Evolutionary conservation across 2,113 vertebrate species (phyloP).

Genomic region (Cathartes aura): DNA sequence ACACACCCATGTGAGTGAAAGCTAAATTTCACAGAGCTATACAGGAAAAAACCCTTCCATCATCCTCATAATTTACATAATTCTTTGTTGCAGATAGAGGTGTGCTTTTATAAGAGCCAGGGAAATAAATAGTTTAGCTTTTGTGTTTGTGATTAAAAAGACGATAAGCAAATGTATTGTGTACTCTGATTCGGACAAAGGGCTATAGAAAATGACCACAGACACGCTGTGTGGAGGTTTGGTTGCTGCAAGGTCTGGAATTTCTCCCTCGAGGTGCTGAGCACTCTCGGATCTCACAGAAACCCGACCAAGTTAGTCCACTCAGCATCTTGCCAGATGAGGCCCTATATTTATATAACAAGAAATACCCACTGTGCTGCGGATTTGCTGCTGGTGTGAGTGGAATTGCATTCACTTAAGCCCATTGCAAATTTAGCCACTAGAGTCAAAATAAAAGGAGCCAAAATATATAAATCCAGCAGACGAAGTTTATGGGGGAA

Average conservation of each 20-base stretch:
- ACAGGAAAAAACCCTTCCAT: not conserved
- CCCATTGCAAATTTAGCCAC: slow-evolving; percentile 3
- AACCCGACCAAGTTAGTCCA: not conserved
- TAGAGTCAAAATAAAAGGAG: slow-evolving; percentile 22
- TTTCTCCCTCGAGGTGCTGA: slow-evolving; percentile 43
- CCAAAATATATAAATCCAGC: slow-evolving; percentile 53
- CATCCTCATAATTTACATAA: not conserved
- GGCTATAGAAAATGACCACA: not conserved
- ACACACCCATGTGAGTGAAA: not conserved
- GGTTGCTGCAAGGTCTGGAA: not conserved
- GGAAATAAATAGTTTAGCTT: not conserved
- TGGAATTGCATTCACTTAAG: not conserved
- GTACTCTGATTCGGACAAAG: not conserved
- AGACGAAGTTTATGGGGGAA: not conserved
- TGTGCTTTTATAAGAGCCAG: not conserved
- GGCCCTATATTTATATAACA: not conserved
- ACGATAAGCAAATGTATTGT: not conserved
- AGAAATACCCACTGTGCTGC: slow-evolving; percentile 12
- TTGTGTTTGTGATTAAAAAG: not conserved
- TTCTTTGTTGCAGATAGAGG: not conserved
- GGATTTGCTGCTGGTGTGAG: not conserved
- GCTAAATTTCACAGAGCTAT: not conserved
- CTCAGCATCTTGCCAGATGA: slow-evolving; percentile 20
- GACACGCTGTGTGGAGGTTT: not conserved
- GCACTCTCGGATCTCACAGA: not conserved